phyloP scores from a whole-genome alignment of 1,140 invertebrate genomes.

The Vanessa tameamea region DNA sequence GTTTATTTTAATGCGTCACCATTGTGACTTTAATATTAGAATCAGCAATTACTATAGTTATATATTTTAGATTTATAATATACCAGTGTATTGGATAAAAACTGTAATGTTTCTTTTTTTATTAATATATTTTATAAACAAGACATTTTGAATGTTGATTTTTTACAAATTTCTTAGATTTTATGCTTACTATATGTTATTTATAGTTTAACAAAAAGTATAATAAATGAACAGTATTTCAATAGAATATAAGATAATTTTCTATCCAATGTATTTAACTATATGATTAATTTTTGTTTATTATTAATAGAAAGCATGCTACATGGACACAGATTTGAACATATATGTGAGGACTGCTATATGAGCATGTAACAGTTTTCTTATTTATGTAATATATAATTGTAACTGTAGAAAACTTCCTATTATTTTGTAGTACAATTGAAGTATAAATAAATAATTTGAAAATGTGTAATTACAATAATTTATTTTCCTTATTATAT shows the following conservation, averaged over 20 bases:
- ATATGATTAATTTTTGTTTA: slow-evolving; percentile 13
- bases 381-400: slow-evolving; percentile 76
- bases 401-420: slow-evolving; percentile 78
- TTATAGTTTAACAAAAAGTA: slow-evolving; percentile 67
- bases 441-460: slow-evolving; percentile 76
- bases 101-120: slow-evolving; percentile 53
- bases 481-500: slow-evolving; percentile 28
- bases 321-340: slow-evolving; percentile 47
- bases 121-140: slow-evolving; percentile 37
- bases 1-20: slow-evolving; percentile 73
- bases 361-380: slow-evolving; percentile 63
- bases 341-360: slow-evolving; percentile 56
- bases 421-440: slow-evolving; percentile 81
- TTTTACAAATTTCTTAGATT: slow-evolving; percentile 55
- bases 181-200: slow-evolving; percentile 54
- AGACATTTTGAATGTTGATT: slow-evolving; percentile 64
- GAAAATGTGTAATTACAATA: slow-evolving; percentile 56
- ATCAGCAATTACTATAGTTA: slow-evolving; percentile 62
- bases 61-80: slow-evolving; percentile 56
- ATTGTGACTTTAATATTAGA: slow-evolving; percentile 72
- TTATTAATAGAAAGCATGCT: slow-evolving; percentile 21
- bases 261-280: slow-evolving; percentile 45
- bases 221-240: slow-evolving; percentile 77
- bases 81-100: slow-evolving; percentile 54
- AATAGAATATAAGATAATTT: slow-evolving; percentile 64